Evolutionary conservation across 2,113 vertebrate genomes (phyloP).

Genomic region (Geococcyx californianus): DNA sequence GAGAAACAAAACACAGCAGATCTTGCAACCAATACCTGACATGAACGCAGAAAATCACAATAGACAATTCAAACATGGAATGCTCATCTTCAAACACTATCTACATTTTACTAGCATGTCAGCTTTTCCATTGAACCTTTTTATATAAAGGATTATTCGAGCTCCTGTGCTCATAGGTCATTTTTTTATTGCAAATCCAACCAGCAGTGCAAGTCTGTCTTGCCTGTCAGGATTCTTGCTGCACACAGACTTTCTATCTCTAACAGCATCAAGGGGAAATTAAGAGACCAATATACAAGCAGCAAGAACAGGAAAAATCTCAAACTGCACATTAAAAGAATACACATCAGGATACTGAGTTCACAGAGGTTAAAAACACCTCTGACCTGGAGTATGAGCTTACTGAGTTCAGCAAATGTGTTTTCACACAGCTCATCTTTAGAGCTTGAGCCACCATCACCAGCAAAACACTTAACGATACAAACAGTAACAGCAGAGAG

Average conservation of each 20-base stretch:
- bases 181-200: not conserved
- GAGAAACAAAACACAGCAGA: not conserved
- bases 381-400: not conserved
- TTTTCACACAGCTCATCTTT: not conserved
- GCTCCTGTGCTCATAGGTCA: not conserved
- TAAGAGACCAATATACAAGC: not conserved
- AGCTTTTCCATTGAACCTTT: constrained; percentile 23
- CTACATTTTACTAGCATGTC: not conserved
- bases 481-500: not conserved
- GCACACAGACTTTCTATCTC: not conserved
- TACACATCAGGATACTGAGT: not conserved
- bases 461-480: not conserved
- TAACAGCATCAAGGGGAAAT: not conserved
- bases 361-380: not conserved
- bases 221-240: not conserved
- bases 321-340: not conserved
- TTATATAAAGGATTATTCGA: constrained; percentile 36
- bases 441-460: not conserved
- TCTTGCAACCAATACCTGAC: not conserved
- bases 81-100: not conserved
- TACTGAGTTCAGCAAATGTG: not conserved
- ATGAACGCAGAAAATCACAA: not conserved
- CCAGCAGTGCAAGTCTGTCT: not conserved
- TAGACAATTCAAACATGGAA: not conserved
- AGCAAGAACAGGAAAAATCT: not conserved